Base-by-base conservation (phyloP, 2,113 vertebrate genomes). In the Furnarius figulus region DNA sequence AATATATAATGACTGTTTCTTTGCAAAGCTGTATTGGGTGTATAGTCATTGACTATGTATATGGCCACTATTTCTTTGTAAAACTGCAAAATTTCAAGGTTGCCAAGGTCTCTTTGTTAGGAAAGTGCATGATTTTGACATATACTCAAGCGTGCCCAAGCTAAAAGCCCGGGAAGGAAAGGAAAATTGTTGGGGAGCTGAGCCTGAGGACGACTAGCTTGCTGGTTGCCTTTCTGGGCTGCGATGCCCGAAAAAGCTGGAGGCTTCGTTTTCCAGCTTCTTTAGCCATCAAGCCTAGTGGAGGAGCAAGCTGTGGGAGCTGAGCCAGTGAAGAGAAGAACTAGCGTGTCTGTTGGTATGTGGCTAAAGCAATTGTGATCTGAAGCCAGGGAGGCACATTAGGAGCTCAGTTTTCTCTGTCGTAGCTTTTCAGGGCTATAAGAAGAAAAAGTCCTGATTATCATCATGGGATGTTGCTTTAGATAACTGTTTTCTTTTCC, bases 351-450 rank as follows among this genome's bases (percentile, higher is more conserved):
- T 78, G 87, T 42, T 37, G 47, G 20, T 30, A 4, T 14, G 47
- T 30, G 79, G 52, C 65, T 89, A 46, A 84, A 93, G 70, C 14
- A 39, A 10, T 49, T 65, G 52, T 39, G 76, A 47, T 78, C 77
- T 68, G 74, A 84, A 92, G 83, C 83, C 65, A 92, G 78, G 37
- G 94, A 23, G 61, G 74, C 27, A 47, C 61, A 5, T 84, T 31
- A 40, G 19, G 59, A 92, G 52, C 65, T 46, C 52, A 14, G 8
- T 75, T 81, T 59, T 65, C 82, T 72, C 78, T 53, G 5, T 10
- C 40, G 15, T 53, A 40, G 44, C n/a, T 37, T 5, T 37, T 83
- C 6, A 24, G 20, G 58, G 27, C 33, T 63, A 14, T 14, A 53
- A 52, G 44, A 33, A 37, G 35, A 22, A 62, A 63, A 39, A 14